Conservation (phyloP, 2,888 invertebrate species). For the Acanthosepion lycidas region DNA sequence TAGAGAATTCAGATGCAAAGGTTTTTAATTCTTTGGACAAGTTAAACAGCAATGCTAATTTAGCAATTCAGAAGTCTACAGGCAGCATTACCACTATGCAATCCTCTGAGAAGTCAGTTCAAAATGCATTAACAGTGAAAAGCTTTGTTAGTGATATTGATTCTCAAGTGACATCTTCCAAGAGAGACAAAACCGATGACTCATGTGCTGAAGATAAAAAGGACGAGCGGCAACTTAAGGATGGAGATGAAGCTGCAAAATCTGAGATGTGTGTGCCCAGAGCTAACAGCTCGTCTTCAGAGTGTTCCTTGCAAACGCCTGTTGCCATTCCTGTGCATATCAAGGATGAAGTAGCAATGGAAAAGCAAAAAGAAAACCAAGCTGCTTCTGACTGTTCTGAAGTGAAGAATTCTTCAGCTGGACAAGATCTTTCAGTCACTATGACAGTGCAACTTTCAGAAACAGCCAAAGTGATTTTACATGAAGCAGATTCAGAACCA, state of each 20-base stretch:
- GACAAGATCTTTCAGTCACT: background rate
- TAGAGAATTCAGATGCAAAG: background rate
- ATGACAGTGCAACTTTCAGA: background rate
- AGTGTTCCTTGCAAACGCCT: too few relatives aligned
- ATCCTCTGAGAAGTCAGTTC: background rate
- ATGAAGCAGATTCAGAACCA: background rate
- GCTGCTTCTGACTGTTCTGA: background rate
- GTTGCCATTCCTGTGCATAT: too few relatives aligned
- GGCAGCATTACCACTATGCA: background rate
- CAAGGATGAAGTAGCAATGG: background rate
- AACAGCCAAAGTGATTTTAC: background rate
- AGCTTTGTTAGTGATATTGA: background rate
- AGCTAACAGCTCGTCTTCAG: background rate
- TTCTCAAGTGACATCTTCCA: background rate
- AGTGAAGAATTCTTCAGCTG: background rate
- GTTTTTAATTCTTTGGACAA: constrained; percentile 11
- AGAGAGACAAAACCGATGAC: background rate
- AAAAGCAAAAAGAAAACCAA: background rate
- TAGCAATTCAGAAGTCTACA: background rate
- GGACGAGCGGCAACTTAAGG: background rate
- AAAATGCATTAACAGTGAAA: background rate
- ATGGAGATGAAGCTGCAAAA: background rate
- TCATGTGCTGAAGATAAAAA: background rate
- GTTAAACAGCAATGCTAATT: background rate
- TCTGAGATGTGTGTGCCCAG: too few relatives aligned